phyloP scores from a whole-genome alignment of 2,888 invertebrate genomes.

The Endotricha flammealis region DNA sequence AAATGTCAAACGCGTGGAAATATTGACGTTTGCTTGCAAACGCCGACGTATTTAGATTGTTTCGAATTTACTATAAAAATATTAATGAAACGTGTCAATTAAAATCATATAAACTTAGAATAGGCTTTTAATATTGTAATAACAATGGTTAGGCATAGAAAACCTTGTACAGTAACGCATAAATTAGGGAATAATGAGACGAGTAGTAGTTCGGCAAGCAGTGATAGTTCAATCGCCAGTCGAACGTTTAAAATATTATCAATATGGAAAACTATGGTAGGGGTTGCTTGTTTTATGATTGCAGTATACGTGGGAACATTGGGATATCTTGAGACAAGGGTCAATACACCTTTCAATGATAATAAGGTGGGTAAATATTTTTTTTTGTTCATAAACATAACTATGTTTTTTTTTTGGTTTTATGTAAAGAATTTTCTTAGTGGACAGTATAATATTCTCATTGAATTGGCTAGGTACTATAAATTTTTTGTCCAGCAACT shows the following conservation, averaged over 20 bases:
- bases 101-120: conserved; percentile 20
- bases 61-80: conserved; percentile 21
- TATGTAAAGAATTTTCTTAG: conserved; percentile 1
- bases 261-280: conserved; percentile 80
- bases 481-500: no score
- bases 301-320: conserved; percentile 87
- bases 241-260: conserved; percentile 41
- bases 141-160: conserved; percentile 57
- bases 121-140: conserved; percentile 16
- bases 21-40: conserved; percentile 21
- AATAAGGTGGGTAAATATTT: conserved; percentile 82
- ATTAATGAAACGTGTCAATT: conserved; percentile 35
- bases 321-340: conserved; percentile 91
- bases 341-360: conserved; percentile 90
- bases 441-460: no score
- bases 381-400: no score
- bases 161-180: conserved; percentile 34
- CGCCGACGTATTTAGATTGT: conserved; percentile 13
- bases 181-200: conserved; percentile 45
- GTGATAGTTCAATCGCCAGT: conserved; percentile 33
- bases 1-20: conserved; percentile 4
- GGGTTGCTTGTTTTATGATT: conserved; percentile 80
- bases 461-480: no score
- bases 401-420: conserved; percentile 1
- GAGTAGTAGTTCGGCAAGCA: conserved; percentile 47